A percentile compares a stretch with the other conserved stretches of the same genome.
These are phyloP conservation scores for Stegana nigrithorax DNA, from an alignment of 2,888 invertebrate genomes.

Conservation along the genomic window DNA sequence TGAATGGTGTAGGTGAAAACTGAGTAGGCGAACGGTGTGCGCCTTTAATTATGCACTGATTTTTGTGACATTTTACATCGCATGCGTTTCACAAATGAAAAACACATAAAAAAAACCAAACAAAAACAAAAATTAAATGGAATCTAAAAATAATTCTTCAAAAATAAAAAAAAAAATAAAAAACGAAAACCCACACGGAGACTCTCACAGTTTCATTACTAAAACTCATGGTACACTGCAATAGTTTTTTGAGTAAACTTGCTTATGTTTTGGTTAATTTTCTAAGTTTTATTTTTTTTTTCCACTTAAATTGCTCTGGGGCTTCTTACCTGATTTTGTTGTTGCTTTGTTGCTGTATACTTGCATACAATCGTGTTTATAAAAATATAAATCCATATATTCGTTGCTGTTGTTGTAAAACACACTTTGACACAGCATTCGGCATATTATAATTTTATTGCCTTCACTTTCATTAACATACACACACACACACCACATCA, in stretches of 20 bases:
- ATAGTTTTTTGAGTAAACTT: too few relatives aligned
- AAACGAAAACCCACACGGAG: constrained; percentile 13
- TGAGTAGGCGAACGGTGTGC: constrained; percentile 14
- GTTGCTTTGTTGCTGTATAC: constrained; percentile 11
- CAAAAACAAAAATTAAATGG: constrained; percentile 8
- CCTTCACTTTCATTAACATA: constrained; percentile 9
- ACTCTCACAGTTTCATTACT: constrained; percentile 15
- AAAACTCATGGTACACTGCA: constrained; percentile 11
- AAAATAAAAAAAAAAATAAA: not conserved
- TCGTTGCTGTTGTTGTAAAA: constrained; percentile 30
- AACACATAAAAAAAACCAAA: constrained; percentile 12
- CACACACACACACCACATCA: constrained; percentile 5
- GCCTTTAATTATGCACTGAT: constrained; percentile 32
- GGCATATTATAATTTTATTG: not conserved
- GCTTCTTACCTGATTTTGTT: not conserved
- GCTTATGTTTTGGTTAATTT: too few relatives aligned
- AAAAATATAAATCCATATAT: too few relatives aligned
- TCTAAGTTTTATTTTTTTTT: too few relatives aligned
- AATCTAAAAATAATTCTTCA: not conserved
- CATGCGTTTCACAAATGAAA: constrained; percentile 21
- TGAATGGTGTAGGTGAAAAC: not conserved
- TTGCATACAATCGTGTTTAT: too few relatives aligned
- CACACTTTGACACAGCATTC: too few relatives aligned
- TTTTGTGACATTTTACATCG: constrained; percentile 12
- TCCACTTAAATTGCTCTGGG: constrained; percentile 14